Conservation (phyloP, 2,888 invertebrate species). For the Linyphia triangularis region DNA sequence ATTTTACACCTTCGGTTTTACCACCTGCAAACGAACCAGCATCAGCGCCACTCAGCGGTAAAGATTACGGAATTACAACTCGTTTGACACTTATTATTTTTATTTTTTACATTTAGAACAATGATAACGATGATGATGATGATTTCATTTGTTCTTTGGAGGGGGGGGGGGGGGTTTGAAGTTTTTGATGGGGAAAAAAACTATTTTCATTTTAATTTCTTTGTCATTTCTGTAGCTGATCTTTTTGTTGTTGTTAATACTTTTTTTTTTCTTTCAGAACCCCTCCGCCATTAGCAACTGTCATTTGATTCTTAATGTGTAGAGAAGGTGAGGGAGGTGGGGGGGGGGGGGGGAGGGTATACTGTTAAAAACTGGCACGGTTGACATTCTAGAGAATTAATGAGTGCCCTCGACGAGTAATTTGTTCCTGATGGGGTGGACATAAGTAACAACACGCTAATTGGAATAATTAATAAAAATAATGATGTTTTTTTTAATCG, state of each 20-base stretch:
- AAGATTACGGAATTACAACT: not conserved
- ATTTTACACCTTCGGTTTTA: not conserved
- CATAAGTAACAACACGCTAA: not conserved
- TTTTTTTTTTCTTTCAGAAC: too few species aligned
- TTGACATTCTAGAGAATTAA: not conserved
- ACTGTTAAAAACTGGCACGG: too few species aligned
- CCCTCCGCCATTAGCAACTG: not conserved
- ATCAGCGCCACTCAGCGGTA: not conserved
- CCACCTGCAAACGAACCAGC: not conserved
- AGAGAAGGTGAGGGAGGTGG: not conserved
- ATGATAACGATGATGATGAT: not conserved
- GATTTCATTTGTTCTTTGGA: not conserved
- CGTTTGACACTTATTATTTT: not conserved
- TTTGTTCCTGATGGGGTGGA: not conserved
- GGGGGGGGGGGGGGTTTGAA: too few species aligned
- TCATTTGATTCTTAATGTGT: not conserved
- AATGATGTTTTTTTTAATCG: not conserved
- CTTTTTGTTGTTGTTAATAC: not conserved
- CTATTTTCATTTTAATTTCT: not conserved
- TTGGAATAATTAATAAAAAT: not conserved
- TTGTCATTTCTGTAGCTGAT: not conserved
- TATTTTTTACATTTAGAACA: not conserved
- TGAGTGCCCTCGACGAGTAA: not conserved
- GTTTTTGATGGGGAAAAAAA: not conserved
- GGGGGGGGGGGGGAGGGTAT: not conserved